Evolutionary conservation across 2,113 vertebrate genomes (phyloP), one percentile per base, ranked within the genome.

Genomic region (Aphyosemion australe): DNA sequence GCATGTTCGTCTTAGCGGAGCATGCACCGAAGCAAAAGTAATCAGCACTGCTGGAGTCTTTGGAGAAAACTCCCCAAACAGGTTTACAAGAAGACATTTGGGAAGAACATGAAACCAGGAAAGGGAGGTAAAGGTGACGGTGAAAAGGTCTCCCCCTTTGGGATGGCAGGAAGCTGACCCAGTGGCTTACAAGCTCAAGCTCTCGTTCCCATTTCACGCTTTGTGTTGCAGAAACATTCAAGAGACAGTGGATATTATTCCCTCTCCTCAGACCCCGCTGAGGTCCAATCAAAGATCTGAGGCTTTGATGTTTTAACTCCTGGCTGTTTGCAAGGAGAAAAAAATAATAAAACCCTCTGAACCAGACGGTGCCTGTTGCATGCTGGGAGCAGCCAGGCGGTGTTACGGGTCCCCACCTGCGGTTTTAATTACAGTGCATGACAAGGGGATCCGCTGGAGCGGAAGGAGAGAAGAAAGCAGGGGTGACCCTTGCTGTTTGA

Each of bases 341-440:
- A 37, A 31, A 64, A 76, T 42, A 37, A 78, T 61, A 71, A 70
- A 71, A 69, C 83, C 82, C 85, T 87, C 85, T 88, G 72, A 91
- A 87, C 87, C 92, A 93, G 90, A 93, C 90, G 89, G 90, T 83
- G 82, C 90, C 88, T 87, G 86, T 90, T 90, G 84, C 90, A 87
- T 83, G 86, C 90, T 91, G 90, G 85, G 91, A 86, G 87, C 78
- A 87, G 88, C 75, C 78, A 86, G 80, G 65, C 85, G 82, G 85
- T 76, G 87, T 87, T 87, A 84, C 68, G 65, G 82, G 78, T 86
- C 85, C 63, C 92, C 91, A 91, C 92, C 92, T 91, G 91, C 80
- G 76, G 90, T 89, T 93, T 93, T 93, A 93, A 93, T 93, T 93
- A 92, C 81, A 88, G 80, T 49, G 80, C 84, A 81, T 85, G 90